phyloP scores from a whole-genome alignment of 2,888 invertebrate genomes.

The Dendrolimus houi region DNA sequence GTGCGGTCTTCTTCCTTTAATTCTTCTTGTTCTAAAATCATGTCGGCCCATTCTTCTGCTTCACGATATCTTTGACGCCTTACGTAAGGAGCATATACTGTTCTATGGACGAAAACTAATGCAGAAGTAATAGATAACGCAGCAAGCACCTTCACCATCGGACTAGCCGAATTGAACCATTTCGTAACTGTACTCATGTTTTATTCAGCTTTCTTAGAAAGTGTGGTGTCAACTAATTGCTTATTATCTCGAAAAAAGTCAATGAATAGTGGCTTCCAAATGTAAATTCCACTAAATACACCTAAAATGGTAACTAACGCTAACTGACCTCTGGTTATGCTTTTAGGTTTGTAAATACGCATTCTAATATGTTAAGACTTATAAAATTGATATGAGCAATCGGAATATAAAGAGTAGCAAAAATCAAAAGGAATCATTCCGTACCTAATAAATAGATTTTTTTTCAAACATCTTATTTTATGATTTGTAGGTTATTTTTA shows the following conservation, averaged over 20 bases:
- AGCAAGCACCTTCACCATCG: slow-evolving; percentile 50
- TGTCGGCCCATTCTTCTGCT: slow-evolving; percentile 57
- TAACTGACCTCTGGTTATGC: slow-evolving; percentile 53
- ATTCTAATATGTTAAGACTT: slow-evolving; percentile 28
- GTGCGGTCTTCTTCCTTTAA: slow-evolving; percentile 15
- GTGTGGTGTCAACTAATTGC: slow-evolving; percentile 14
- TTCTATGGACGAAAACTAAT: slow-evolving; percentile 34
- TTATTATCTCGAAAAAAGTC: slow-evolving; percentile 32
- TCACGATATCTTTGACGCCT: slow-evolving; percentile 28
- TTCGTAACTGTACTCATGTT: slow-evolving; percentile 31
- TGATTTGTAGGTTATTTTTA: too few species aligned
- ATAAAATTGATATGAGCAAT: too few species aligned
- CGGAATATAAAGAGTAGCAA: too few species aligned
- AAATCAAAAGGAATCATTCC: too few species aligned
- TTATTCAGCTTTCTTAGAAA: slow-evolving; percentile 17
- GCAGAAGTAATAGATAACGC: slow-evolving; percentile 47
- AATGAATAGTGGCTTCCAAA: slow-evolving; percentile 67
- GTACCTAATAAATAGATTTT: too few species aligned
- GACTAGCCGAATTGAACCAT: slow-evolving; percentile 41
- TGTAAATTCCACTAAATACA: slow-evolving; percentile 60
- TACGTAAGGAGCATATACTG: slow-evolving; percentile 37
- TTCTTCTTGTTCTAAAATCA: slow-evolving; percentile 53
- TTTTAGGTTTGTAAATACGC: slow-evolving; percentile 56
- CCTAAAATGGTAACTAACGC: slow-evolving; percentile 55
- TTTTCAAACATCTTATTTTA: too few species aligned